Evolutionary conservation across 2,888 invertebrate genomes (phyloP).

Genomic region (Serripes groenlandicus): DNA sequence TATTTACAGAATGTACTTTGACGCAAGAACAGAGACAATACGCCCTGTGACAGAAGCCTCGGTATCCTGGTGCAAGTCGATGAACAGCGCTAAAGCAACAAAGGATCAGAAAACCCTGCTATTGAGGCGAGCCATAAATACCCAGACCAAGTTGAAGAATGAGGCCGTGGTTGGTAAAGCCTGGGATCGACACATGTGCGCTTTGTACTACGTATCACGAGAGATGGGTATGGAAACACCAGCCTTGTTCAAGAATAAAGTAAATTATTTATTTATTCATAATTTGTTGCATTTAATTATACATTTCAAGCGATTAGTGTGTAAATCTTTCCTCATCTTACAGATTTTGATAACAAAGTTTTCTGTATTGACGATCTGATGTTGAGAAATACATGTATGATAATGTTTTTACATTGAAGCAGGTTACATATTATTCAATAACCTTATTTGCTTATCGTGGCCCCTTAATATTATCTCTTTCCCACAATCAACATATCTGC

Average conservation of each 20-base stretch:
- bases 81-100: slow-evolving; percentile 70
- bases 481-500: too few species aligned
- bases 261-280: too few species aligned
- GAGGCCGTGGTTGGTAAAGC: slow-evolving; percentile 85
- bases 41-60: slow-evolving; percentile 88
- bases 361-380: too few species aligned
- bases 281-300: too few species aligned
- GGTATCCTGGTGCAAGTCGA: slow-evolving; percentile 80
- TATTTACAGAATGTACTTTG: slow-evolving; percentile 87
- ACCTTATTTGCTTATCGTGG: too few species aligned
- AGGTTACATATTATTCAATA: too few species aligned
- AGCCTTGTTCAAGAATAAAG: slow-evolving; percentile 71
- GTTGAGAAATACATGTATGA: too few species aligned
- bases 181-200: slow-evolving; percentile 89
- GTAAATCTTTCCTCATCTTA: too few species aligned
- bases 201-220: slow-evolving; percentile 82
- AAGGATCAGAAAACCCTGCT: slow-evolving; percentile 69
- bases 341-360: too few species aligned
- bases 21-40: slow-evolving; percentile 89
- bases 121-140: slow-evolving; percentile 73
- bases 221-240: slow-evolving; percentile 77
- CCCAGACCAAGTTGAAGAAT: slow-evolving; percentile 75
- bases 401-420: too few species aligned
- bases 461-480: too few species aligned
- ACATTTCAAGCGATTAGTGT: too few species aligned